A percentile compares a stretch with the other conserved stretches of the same genome.
phyloP scores from a whole-genome alignment of 2,888 invertebrate genomes.

The Tridacna gigas region DNA sequence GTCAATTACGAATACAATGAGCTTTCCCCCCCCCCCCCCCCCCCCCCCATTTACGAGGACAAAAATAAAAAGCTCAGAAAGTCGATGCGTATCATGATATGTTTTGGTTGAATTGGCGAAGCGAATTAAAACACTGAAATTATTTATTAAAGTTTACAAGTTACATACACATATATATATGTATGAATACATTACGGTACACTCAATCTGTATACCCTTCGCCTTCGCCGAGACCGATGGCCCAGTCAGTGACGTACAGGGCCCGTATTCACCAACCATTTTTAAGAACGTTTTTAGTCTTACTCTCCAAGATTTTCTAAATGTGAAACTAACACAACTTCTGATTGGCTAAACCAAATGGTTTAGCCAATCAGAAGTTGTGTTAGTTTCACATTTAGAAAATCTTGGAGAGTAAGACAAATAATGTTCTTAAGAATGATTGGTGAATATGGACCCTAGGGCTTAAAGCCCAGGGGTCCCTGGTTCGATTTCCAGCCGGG shows the following conservation, averaged over 20 bases:
- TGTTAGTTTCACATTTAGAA: neutral
- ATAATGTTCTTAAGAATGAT: neutral
- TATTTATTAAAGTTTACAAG: slow-evolving; percentile 15
- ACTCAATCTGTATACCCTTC: too few relatives aligned
- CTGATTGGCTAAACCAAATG: neutral
- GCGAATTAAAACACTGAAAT: slow-evolving; percentile 19
- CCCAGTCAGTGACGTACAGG: too few relatives aligned
- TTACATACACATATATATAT: slow-evolving; percentile 7
- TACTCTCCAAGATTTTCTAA: neutral
- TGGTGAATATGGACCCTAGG: too few relatives aligned
- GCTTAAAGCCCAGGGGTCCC: too few relatives aligned
- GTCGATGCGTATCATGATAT: slow-evolving; percentile 2
- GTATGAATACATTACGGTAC: too few relatives aligned
- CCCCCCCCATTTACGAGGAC: neutral
- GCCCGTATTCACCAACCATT: too few relatives aligned
- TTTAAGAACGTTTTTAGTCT: too few relatives aligned
- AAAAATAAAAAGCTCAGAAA: neutral
- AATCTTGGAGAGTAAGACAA: neutral
- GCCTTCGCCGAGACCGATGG: too few relatives aligned
- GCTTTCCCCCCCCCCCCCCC: too few relatives aligned
- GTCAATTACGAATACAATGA: too few relatives aligned
- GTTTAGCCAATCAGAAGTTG: neutral
- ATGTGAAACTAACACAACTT: neutral
- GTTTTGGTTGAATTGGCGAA: slow-evolving; percentile 1
- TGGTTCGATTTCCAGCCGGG: too few relatives aligned